Evolutionary conservation across 37 sponge, comb jelly and placozoan genomes (phyloP).

Genomic region (Diacarnus erythraeanus): DNA sequence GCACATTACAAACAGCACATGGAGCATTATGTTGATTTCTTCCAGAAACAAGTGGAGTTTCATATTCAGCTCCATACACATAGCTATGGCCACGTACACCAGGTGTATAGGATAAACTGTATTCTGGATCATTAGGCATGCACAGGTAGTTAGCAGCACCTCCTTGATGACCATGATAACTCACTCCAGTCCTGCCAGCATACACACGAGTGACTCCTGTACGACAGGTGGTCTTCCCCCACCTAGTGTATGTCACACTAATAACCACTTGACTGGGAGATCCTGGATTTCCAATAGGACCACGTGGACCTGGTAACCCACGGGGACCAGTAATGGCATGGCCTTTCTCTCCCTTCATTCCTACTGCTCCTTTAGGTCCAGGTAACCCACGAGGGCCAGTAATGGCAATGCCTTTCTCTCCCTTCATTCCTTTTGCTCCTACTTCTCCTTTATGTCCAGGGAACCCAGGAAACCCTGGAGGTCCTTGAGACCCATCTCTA

Average conservation of each 20-base stretch:
- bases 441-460: no score
- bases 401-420: no score
- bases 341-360: no score
- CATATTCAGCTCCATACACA: slow-evolving; percentile 53
- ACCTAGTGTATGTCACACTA: slow-evolving; percentile 49
- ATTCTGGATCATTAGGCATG: slow-evolving; percentile 39
- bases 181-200: slow-evolving; percentile 10
- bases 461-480: no score
- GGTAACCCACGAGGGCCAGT: no score
- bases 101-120: not conserved
- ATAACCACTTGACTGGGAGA: not conserved
- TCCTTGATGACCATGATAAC: not conserved
- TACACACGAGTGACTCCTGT: slow-evolving; percentile 45
- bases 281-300: not conserved
- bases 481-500: no score
- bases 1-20: slow-evolving; percentile 46
- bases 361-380: no score
- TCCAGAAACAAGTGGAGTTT: not conserved
- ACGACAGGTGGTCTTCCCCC: slow-evolving; percentile 57
- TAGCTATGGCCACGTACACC: slow-evolving; percentile 2
- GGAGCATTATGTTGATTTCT: slow-evolving; percentile 16
- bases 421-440: no score
- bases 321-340: no score
- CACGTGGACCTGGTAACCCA: no score
- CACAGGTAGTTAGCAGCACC: slow-evolving; percentile 63